phyloP scores from a whole-genome alignment of 2,113 vertebrate genomes.

The Stercorarius parasiticus region DNA sequence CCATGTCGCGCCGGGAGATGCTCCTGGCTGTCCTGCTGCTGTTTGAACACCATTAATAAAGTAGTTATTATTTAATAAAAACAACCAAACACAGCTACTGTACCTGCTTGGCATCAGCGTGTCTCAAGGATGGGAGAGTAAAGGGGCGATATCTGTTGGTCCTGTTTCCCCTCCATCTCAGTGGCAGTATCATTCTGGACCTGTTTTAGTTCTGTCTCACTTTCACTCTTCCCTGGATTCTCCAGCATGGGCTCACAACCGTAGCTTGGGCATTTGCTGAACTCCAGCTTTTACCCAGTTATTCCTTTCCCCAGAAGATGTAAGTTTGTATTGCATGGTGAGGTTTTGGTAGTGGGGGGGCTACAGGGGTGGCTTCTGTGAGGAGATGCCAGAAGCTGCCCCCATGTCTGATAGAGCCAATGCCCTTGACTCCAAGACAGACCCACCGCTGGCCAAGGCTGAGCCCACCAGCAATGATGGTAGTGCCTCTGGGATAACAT shows the following conservation, averaged over 20 bases:
- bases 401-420: background rate
- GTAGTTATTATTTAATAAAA: background rate
- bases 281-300: background rate
- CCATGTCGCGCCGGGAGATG: background rate
- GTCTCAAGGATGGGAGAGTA: background rate
- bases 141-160: background rate
- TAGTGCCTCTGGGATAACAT: background rate
- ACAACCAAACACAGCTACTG: background rate
- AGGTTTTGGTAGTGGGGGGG: background rate
- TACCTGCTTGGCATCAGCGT: fast-evolving
- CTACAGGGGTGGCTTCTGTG: background rate
- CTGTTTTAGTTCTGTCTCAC: background rate
- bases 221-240: background rate
- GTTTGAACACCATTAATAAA: background rate
- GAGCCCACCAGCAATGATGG: background rate
- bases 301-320: background rate
- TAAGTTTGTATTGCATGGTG: background rate
- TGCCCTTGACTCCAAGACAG: background rate
- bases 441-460: background rate
- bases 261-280: background rate
- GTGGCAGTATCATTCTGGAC: background rate
- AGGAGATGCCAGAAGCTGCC: background rate
- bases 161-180: background rate
- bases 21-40: background rate
- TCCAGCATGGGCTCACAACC: background rate